Evolutionary conservation across 2,113 vertebrate genomes (phyloP).

Genomic region (Podiceps cristatus): DNA sequence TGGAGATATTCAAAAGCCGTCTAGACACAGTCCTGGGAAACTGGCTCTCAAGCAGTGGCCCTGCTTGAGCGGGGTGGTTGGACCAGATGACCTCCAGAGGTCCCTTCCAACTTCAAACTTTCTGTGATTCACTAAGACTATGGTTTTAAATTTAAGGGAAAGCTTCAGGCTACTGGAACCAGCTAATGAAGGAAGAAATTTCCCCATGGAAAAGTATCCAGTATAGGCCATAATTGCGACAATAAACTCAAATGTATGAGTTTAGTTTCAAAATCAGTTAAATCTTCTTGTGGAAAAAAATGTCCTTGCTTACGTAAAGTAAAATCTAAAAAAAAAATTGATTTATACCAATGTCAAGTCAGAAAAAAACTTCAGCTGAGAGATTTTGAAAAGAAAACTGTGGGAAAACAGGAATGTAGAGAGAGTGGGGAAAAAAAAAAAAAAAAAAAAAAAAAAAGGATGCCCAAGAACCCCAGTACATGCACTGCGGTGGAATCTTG

Average conservation of each 20-base stretch:
- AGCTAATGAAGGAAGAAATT: not conserved
- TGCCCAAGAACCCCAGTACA: not conserved
- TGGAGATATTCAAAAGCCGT: not conserved
- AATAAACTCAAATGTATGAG: not conserved
- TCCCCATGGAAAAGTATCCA: not conserved
- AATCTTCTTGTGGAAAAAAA: not conserved
- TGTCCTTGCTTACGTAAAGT: not conserved
- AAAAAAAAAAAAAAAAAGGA: not conserved
- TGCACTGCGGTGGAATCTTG: not conserved
- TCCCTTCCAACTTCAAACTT: not conserved
- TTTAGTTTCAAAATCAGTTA: not conserved
- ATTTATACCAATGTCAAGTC: not conserved
- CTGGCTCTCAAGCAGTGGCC: not conserved
- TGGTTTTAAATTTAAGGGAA: not conserved
- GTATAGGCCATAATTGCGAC: not conserved
- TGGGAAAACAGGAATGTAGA: not conserved
- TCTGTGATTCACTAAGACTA: not conserved
- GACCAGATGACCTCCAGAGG: not conserved
- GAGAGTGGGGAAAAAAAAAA: too few relatives aligned
- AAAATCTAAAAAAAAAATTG: not conserved
- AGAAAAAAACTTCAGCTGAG: not conserved
- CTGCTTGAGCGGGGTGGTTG: not conserved
- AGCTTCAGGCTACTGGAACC: not conserved
- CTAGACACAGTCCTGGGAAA: not conserved
- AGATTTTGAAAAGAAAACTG: not conserved